Conservation (phyloP, 2,888 invertebrate genomes). For the Ptychoptera albimana region DNA sequence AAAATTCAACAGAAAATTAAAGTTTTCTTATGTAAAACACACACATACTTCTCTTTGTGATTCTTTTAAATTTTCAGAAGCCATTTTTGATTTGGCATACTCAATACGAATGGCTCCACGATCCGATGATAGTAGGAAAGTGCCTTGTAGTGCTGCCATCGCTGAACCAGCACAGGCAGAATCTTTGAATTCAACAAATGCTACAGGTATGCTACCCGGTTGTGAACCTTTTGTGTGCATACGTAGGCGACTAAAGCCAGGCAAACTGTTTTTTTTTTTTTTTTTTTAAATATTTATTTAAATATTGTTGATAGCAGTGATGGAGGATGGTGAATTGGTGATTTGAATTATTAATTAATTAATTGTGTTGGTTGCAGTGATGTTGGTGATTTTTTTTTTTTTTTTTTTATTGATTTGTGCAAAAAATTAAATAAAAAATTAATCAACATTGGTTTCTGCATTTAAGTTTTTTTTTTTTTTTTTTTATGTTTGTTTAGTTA, state of each 20-base stretch:
- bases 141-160: conserved; percentile 88
- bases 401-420: background rate
- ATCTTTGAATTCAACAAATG: conserved; percentile 96
- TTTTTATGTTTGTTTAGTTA: no score
- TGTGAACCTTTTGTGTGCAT: conserved; percentile 68
- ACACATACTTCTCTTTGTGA: conserved; percentile 30
- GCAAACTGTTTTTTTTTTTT: conserved; percentile 56
- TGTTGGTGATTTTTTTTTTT: background rate
- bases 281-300: conserved; percentile 1
- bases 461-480: no score
- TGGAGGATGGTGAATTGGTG: conserved; percentile 8
- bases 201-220: conserved; percentile 64
- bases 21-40: no score
- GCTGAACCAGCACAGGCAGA: conserved; percentile 82
- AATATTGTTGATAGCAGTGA: background rate
- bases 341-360: conserved; percentile 6
- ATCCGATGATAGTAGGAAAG: conserved; percentile 87
- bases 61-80: conserved; percentile 41
- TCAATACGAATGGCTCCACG: conserved; percentile 97
- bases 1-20: no score
- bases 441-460: no score
- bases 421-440: no score
- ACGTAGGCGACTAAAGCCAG: conserved; percentile 96
- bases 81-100: conserved; percentile 98
- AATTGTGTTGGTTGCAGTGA: background rate